A percentile compares a stretch with the other conserved stretches of the same genome.
Evolutionary conservation across 1,140 invertebrate species (phyloP).

Genomic region (Aphelenchoides besseyi): DNA sequence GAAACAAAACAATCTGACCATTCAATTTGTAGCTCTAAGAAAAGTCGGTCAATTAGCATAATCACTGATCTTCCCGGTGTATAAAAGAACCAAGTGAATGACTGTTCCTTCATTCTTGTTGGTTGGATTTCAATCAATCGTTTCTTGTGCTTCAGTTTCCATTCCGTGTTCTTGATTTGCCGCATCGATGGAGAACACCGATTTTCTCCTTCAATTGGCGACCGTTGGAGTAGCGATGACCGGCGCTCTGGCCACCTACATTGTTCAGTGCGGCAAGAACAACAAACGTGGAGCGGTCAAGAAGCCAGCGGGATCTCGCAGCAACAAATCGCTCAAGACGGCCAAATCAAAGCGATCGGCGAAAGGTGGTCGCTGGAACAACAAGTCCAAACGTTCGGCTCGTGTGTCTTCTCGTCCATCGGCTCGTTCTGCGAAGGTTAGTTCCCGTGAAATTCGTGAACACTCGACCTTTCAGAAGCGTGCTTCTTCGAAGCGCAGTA

Average conservation of each 20-base stretch:
- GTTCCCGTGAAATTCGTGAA: no score
- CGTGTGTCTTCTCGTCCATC: not conserved
- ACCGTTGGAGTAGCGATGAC: not conserved
- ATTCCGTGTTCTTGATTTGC: not conserved
- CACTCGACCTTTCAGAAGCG: constrained; percentile 1
- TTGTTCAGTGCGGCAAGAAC: not conserved
- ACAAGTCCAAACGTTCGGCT: not conserved
- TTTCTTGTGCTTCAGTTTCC: not conserved
- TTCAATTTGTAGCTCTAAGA: no score
- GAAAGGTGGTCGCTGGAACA: not conserved
- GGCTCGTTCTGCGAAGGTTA: no score
- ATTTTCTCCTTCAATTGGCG: not conserved
- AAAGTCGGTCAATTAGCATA: no score
- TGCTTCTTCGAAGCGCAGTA: not conserved
- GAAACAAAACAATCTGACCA: no score
- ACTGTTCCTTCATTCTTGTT: not conserved
- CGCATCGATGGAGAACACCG: not conserved
- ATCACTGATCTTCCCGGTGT: no score
- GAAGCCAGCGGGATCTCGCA: not conserved
- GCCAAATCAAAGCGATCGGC: not conserved
- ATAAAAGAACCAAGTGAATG: not conserved
- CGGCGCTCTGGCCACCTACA: not conserved
- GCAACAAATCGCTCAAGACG: not conserved
- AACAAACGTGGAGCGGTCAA: not conserved
- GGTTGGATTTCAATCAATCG: not conserved